Conservation (phyloP, 2,888 invertebrate species). For the Eristalinus sepulchralis region DNA sequence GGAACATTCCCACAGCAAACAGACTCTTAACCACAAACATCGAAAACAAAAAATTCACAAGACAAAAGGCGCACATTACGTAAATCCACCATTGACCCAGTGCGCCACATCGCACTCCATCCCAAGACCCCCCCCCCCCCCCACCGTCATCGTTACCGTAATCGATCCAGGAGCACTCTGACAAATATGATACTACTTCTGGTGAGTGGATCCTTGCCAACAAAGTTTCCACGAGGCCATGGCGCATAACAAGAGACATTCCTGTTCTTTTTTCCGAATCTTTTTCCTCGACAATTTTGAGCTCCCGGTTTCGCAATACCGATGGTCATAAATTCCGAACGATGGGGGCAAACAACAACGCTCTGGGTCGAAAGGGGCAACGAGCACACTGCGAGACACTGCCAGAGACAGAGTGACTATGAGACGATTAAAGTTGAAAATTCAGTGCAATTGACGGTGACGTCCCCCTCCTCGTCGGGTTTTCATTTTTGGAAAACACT, state of each 20-base stretch:
- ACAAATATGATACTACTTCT: conserved; percentile 23
- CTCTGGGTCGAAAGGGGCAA: conserved; percentile 2
- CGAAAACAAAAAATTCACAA: conserved; percentile 38
- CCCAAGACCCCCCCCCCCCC: background rate
- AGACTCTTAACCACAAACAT: conserved; percentile 28
- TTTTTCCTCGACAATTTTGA: background rate
- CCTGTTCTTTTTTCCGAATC: conserved; percentile 15
- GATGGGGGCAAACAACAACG: conserved; percentile 44
- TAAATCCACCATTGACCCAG: conserved; percentile 65
- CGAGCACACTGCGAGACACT: background rate
- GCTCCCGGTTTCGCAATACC: background rate
- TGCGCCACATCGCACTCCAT: conserved; percentile 53
- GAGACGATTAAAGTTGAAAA: conserved; percentile 57
- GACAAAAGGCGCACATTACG: conserved; percentile 25
- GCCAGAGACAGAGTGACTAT: background rate
- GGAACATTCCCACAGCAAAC: background rate
- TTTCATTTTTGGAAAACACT: conserved; percentile 44
- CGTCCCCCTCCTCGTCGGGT: background rate
- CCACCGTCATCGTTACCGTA: conserved; percentile 13
- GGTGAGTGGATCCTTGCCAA: conserved; percentile 34
- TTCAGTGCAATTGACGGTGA: conserved; percentile 35
- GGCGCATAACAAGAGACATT: conserved; percentile 9
- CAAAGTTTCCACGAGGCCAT: conserved; percentile 11
- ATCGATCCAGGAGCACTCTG: conserved; percentile 49
- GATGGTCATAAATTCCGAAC: conserved; percentile 30